Base-by-base conservation (phyloP, 2,113 vertebrate genomes). In the Eupsittula cactorum region DNA sequence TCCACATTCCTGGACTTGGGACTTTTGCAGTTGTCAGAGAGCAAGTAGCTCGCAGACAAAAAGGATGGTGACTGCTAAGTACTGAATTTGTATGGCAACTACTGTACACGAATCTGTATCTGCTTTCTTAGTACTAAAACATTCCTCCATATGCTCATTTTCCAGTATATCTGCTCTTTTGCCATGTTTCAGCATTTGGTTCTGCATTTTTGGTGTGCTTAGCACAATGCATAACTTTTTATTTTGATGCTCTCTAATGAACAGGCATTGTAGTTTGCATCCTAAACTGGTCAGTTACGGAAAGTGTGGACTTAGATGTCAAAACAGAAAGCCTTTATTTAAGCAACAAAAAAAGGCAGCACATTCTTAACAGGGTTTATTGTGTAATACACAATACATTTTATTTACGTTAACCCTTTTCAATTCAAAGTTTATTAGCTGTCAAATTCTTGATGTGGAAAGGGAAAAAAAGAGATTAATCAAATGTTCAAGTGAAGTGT, bases 231-330 rank as follows among this genome's bases (percentile, higher is more conserved):
- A 47, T 84, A 92, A 69, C 60, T 70, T 68, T 55, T 93, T 90
- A 25, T 92, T 95, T 86, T 86, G 89, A 59, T 80, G 95, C 88
- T 96, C 16, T 90, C 83, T 93, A 52, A 93, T 29, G 90, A 94
- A 94, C 85, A 94, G 94, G 91, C 96, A 90, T 95, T 95, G 92
- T 86, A 92, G 88, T 93, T 95, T 82, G 86, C 93, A 69, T 92
- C 84, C 83, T 84, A 52, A 94, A 94, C 55, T 37, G 27, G 39
- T 53, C 68, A 23, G 12, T 46, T 69, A 65, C 16, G 25, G 64
- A 92, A 96, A 86, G 63, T 74, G 75, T 47, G 4, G 2, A 55
- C 68, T 69, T 78, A n/a, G 68, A 82, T 90, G 83, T 86, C 29
- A 37, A 92, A 96, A 68, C 41, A 77, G n/a, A 93, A 92, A 90